These are phyloP conservation scores for Periparus ater DNA, from an alignment of 2,797 vertebrate genomes.

Conservation along the genomic window DNA sequence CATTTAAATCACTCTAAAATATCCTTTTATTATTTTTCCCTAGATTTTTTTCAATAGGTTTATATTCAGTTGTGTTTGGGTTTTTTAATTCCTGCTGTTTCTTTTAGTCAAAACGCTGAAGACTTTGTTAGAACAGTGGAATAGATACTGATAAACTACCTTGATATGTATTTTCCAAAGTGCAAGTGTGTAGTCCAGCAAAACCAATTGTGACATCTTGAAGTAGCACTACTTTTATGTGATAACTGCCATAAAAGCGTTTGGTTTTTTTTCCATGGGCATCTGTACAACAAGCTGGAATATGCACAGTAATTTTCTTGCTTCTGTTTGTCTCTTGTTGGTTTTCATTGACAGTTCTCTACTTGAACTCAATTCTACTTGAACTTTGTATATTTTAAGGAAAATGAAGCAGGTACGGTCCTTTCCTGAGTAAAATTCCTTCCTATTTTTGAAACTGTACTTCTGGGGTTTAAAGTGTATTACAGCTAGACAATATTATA, in stretches of 20 bases:
- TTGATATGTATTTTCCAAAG: not conserved
- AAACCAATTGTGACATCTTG: not conserved
- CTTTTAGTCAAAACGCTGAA: not conserved
- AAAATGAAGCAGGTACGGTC: not conserved
- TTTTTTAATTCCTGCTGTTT: not conserved
- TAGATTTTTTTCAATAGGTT: not conserved
- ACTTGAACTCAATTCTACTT: not conserved
- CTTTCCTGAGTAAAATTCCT: not conserved
- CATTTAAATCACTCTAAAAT: not conserved
- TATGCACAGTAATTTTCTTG: not conserved
- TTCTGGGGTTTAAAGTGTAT: not conserved
- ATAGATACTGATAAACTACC: not conserved
- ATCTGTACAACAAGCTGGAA: not conserved
- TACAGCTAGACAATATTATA: not conserved
- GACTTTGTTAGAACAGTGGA: not conserved
- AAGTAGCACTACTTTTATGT: not conserved
- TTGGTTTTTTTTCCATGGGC: not conserved
- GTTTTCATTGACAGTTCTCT: not conserved
- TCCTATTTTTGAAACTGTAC: not conserved
- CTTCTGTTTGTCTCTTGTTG: not conserved
- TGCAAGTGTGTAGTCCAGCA: not conserved
- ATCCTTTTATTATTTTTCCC: not conserved
- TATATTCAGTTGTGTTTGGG: not conserved
- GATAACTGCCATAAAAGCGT: not conserved
- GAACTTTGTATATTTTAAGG: not conserved